Conservation (phyloP, 2,888 invertebrate species). For the Dryobota labecula region DNA sequence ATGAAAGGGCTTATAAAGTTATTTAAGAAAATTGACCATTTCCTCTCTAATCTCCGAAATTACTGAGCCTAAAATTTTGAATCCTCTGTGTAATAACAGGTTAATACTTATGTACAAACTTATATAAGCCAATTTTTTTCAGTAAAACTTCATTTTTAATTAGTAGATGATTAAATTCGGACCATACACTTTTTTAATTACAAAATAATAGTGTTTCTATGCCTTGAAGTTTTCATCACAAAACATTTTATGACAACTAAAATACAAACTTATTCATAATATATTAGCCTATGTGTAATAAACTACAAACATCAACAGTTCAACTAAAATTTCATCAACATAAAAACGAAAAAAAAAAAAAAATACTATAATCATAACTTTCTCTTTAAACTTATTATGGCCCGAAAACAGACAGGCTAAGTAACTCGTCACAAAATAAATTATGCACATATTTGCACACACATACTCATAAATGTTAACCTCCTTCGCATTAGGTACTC, state of each 20-base stretch:
- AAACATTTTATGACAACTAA: background rate
- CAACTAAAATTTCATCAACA: slow-evolving; percentile 6
- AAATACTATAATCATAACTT: background rate
- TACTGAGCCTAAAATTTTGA: too few relatives aligned
- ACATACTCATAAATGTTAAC: background rate
- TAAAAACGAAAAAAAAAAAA: slow-evolving; percentile 1
- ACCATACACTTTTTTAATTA: background rate
- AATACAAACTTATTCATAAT: background rate
- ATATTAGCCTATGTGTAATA: too few relatives aligned
- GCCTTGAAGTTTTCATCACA: background rate
- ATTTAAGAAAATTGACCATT: too few relatives aligned
- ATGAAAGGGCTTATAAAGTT: too few relatives aligned
- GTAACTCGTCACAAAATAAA: slow-evolving; percentile 30
- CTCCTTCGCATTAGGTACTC: background rate
- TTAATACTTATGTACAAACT: too few relatives aligned
- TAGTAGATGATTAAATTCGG: background rate
- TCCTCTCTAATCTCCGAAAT: too few relatives aligned
- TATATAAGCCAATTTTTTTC: too few relatives aligned
- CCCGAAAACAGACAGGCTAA: slow-evolving; percentile 22
- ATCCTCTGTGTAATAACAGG: too few relatives aligned
- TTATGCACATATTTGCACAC: slow-evolving; percentile 33
- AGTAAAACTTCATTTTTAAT: background rate
- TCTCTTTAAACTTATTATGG: slow-evolving; percentile 29
- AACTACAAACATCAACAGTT: background rate
- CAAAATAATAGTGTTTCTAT: background rate